A percentile compares a stretch with the other conserved stretches of the same genome.
phyloP scores from a whole-genome alignment of 2,888 invertebrate genomes.

The Liodrosophila aerea region DNA sequence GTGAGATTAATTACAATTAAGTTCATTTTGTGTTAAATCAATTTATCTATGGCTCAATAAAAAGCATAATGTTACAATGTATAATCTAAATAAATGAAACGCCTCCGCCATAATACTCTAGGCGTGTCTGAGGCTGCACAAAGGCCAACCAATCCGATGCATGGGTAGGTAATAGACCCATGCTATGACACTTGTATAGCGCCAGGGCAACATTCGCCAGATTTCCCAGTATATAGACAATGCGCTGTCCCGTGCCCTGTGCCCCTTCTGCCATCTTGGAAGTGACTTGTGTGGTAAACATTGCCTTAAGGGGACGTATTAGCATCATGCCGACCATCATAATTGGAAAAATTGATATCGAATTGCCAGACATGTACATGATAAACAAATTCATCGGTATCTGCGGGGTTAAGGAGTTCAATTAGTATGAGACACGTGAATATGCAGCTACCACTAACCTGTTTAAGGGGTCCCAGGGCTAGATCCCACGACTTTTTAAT shows the following conservation, averaged over 20 bases:
- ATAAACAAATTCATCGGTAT: constrained; percentile 99
- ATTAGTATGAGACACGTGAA: too few relatives aligned
- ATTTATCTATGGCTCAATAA: constrained; percentile 53
- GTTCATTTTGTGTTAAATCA: constrained; percentile 17
- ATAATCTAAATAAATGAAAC: constrained; percentile 84
- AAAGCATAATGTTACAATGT: constrained; percentile 37
- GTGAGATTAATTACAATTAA: constrained; percentile 15
- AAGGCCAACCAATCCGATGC: constrained; percentile 99
- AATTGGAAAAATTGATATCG: constrained; percentile 99
- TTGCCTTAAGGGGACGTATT: constrained; percentile 96
- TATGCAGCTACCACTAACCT: constrained; percentile 84
- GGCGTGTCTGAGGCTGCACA: constrained; percentile 93
- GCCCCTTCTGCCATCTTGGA: constrained; percentile 97
- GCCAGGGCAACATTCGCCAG: constrained; percentile 95
- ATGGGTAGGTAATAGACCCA: constrained; percentile 98
- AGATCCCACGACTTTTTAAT: constrained; percentile 98
- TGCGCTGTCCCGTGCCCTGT: constrained; percentile 94
- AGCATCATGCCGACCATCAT: constrained; percentile 99
- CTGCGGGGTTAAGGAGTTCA: constrained; percentile 54
- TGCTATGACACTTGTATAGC: constrained; percentile 98
- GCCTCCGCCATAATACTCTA: constrained; percentile 94
- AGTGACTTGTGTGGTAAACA: constrained; percentile 93
- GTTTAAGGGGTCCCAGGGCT: constrained; percentile 96
- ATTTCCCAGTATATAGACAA: constrained; percentile 96
- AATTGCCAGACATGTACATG: constrained; percentile 99